Conservation (phyloP, 2,113 vertebrate species). For the Prionailurus viverrinus region DNA sequence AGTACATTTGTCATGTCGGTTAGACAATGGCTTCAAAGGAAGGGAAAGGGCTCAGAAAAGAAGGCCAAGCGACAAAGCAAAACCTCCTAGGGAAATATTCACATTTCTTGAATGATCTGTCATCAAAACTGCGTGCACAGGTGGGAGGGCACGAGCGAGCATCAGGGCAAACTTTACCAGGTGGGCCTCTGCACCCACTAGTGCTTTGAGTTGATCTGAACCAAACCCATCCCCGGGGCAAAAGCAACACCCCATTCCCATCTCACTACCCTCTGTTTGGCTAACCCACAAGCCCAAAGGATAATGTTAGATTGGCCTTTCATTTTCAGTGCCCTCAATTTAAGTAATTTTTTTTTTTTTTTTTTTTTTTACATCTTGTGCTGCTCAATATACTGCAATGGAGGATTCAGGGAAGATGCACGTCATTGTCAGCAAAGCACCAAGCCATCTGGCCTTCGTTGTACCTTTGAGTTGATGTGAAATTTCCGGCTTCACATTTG, state of each 20-base stretch:
- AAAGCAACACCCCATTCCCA: not conserved
- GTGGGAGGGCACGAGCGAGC: not conserved
- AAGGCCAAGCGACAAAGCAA: conserved; percentile 51
- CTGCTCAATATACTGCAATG: not conserved
- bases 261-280: not conserved
- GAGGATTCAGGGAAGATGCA: not conserved
- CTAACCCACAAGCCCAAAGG: not conserved
- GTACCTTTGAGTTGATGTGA: not conserved
- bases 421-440: not conserved
- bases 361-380: not conserved
- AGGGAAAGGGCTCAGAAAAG: conserved; percentile 34
- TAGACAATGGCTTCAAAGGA: conserved; percentile 64
- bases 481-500: not conserved
- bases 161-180: fast-evolving
- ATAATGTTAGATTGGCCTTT: not conserved
- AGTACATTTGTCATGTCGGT: conserved; percentile 67
- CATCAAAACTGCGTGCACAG: not conserved
- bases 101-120: conserved; percentile 44
- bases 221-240: not conserved
- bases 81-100: conserved; percentile 10
- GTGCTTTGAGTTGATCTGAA: not conserved
- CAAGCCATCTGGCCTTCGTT: not conserved
- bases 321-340: not conserved
- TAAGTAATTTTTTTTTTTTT: not conserved
- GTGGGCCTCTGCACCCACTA: not conserved